Evolutionary conservation across 1,140 invertebrate species (phyloP).

Genomic region (Macrocentrus cingulum): DNA sequence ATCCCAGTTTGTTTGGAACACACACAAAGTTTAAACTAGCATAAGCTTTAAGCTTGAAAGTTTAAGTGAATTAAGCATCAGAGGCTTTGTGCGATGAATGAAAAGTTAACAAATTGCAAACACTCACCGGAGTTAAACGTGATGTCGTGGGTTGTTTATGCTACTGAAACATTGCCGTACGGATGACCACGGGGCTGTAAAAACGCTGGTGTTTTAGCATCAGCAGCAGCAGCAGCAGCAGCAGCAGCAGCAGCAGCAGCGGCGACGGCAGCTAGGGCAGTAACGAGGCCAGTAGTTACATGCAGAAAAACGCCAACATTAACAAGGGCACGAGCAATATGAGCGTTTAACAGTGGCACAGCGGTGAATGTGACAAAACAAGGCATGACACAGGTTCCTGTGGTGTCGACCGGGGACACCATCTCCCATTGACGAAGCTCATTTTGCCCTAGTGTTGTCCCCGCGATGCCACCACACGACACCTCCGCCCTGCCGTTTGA

Average conservation of each 20-base stretch:
- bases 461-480: background rate
- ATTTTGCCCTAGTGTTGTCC: background rate
- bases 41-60: too few species aligned
- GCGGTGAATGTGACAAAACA: background rate
- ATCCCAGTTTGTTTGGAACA: too few species aligned
- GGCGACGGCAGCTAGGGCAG: slow-evolving; percentile 23
- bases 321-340: slow-evolving; percentile 11
- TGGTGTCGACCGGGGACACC: background rate
- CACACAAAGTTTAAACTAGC: too few species aligned
- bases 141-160: background rate
- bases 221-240: too few species aligned
- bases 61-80: too few species aligned
- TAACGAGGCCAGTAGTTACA: slow-evolving; percentile 18
- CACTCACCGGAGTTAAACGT: slow-evolving; percentile 2
- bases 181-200: too few species aligned
- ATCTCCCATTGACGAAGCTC: slow-evolving; percentile 2
- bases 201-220: background rate
- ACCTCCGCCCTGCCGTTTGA: slow-evolving; percentile 3
- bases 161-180: background rate
- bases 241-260: slow-evolving; percentile 3
- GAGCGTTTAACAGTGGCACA: slow-evolving; percentile 5
- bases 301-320: slow-evolving; percentile 3
- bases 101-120: background rate
- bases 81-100: background rate
- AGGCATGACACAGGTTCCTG: background rate